phyloP scores from a whole-genome alignment of 2,113 vertebrate species.

The Synodontis membranacea region DNA sequence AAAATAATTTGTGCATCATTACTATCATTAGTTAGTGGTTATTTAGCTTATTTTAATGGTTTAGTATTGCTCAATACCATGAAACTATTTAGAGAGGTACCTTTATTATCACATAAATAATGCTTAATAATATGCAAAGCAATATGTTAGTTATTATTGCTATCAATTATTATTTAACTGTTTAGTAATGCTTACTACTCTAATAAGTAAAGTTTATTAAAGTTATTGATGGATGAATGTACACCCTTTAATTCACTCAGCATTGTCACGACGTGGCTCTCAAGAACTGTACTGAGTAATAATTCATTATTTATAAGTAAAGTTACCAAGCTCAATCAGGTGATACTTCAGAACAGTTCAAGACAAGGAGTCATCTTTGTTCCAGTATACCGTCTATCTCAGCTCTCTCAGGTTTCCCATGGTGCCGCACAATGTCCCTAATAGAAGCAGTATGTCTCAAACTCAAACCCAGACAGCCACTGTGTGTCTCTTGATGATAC shows the following conservation, averaged over 20 bases:
- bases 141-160: neutral
- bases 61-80: neutral
- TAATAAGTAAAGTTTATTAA: neutral
- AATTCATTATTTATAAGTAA: neutral
- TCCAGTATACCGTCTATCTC: conserved; percentile 45
- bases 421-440: conserved; percentile 51
- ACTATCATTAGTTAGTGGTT: neutral
- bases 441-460: conserved; percentile 53
- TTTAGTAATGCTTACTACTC: neutral
- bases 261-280: neutral
- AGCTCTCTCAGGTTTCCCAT: conserved; percentile 48
- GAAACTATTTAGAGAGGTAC: neutral
- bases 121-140: neutral
- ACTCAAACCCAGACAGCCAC: conserved; percentile 40
- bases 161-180: neutral
- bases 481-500: conserved; percentile 57
- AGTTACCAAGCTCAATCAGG: neutral
- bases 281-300: neutral
- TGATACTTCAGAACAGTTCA: conserved; percentile 10
- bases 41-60: neutral
- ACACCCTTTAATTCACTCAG: neutral
- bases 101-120: neutral
- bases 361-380: neutral
- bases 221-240: neutral
- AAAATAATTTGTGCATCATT: neutral